A percentile compares a stretch with the other conserved stretches of the same genome.
Conservation (phyloP, 2,797 vertebrate species). For the Phaenicophaeus curvirostris region DNA sequence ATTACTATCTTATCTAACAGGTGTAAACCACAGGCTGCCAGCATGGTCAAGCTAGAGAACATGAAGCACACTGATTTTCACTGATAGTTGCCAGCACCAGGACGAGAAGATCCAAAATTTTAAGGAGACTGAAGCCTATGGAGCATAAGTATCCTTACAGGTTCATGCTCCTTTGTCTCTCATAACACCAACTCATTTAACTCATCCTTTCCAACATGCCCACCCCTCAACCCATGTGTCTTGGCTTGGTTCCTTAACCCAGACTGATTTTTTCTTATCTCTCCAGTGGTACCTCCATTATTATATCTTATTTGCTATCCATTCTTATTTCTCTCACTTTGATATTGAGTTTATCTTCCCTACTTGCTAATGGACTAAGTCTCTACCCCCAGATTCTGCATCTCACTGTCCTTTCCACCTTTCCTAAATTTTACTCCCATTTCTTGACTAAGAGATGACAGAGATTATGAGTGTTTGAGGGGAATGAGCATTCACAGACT, state of each 20-base stretch:
- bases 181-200: neutral
- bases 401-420: neutral
- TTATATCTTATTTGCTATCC: neutral
- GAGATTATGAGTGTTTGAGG: neutral
- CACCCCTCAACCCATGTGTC: neutral
- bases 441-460: neutral
- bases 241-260: neutral
- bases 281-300: neutral
- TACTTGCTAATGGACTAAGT: neutral
- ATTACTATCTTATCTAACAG: slow-evolving; percentile 24
- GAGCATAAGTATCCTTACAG: neutral
- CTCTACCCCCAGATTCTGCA: neutral
- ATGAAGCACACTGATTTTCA: neutral
- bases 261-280: neutral
- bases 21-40: slow-evolving; percentile 25
- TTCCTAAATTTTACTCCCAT: neutral
- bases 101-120: neutral
- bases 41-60: neutral
- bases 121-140: neutral
- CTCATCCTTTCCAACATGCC: neutral
- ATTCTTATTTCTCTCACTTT: neutral
- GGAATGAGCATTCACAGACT: neutral
- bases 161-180: neutral
- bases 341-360: neutral
- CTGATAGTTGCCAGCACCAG: neutral